A percentile compares a stretch with the other conserved stretches of the same genome.
Conservation (phyloP, 2,797 vertebrate species). For the Adrianichthys oophorus region DNA sequence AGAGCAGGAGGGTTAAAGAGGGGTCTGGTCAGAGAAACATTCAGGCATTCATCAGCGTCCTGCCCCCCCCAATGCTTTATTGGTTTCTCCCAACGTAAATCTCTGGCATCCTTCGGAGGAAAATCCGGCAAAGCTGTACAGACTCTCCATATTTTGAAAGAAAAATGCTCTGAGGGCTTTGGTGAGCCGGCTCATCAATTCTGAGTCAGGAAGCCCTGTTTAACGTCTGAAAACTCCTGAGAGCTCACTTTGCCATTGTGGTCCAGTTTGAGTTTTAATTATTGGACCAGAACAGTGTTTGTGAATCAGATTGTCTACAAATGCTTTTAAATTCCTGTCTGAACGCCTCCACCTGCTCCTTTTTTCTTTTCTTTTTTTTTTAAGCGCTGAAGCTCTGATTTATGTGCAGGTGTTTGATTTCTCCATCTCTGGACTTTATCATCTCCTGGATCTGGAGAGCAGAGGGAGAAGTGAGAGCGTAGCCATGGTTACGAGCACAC, state of each 20-base stretch:
- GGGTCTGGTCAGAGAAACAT: conserved; percentile 16
- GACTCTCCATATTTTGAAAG: conserved; percentile 9
- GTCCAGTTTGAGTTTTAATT: no score
- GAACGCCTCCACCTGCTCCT: no score
- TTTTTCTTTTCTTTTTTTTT: no score
- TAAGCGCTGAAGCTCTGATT: background rate
- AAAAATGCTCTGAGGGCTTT: background rate
- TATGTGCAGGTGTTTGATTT: conserved; percentile 16
- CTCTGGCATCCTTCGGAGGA: background rate
- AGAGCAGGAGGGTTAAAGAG: conserved; percentile 6
- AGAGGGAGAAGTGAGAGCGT: background rate
- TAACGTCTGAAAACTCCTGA: no score
- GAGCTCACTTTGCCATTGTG: no score
- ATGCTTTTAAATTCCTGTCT: no score
- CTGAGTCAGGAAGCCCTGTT: background rate
- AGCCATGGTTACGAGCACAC: conserved; percentile 25
- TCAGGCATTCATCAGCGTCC: no score
- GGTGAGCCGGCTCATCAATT: conserved; percentile 1
- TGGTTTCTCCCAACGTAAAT: conserved; percentile 30
- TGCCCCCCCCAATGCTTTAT: background rate
- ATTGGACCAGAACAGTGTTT: no score
- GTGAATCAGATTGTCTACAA: no score
- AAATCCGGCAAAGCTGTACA: conserved; percentile 3
- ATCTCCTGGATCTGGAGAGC: conserved; percentile 12
- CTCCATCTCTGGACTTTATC: conserved; percentile 2